Conservation (phyloP, 2,113 vertebrate genomes). For the Chloroceryle aenea region DNA sequence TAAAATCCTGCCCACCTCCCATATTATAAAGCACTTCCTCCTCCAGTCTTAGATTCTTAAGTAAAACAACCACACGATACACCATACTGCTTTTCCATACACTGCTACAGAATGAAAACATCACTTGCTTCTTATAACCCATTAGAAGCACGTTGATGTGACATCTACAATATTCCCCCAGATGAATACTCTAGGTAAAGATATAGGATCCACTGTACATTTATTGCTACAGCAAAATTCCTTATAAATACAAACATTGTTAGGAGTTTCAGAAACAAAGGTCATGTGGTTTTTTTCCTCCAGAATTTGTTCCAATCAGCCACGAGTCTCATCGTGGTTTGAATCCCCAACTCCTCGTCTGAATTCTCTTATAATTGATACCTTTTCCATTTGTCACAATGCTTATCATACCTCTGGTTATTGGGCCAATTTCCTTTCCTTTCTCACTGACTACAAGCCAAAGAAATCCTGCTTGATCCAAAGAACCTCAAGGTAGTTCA, state of each 20-base stretch:
- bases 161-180: neutral
- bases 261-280: neutral
- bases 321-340: neutral
- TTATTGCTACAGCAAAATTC: neutral
- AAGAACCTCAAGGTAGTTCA: neutral
- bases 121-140: neutral
- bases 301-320: neutral
- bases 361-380: neutral
- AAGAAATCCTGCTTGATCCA: neutral
- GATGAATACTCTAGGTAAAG: neutral
- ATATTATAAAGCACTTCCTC: neutral
- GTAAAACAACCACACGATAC: neutral
- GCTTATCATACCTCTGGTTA: neutral
- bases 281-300: neutral
- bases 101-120: neutral
- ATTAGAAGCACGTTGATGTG: neutral
- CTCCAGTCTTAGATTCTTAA: neutral
- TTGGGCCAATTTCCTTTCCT: rapidly evolving
- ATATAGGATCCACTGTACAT: neutral
- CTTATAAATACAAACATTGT: neutral
- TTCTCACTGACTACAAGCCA: neutral
- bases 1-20: neutral
- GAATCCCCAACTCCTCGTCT: neutral
- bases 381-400: neutral
- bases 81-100: neutral